These are phyloP conservation scores for Darevskia nairensis DNA, from an alignment of 2,797 vertebrate species.

Conservation along the genomic window DNA sequence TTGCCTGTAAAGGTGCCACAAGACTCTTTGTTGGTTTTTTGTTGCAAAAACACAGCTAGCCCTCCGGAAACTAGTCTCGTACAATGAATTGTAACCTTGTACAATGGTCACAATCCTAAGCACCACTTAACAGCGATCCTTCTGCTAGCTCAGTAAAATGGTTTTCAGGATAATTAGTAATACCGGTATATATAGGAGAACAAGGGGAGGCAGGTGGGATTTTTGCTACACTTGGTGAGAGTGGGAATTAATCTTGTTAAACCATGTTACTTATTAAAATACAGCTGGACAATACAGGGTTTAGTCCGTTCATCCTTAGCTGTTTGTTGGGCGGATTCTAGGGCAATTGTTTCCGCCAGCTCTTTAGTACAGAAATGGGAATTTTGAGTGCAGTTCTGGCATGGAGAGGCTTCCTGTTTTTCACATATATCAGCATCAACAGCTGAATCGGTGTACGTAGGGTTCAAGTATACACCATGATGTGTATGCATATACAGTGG, in stretches of 20 bases:
- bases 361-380: neutral
- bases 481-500: neutral
- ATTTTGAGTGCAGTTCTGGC: neutral
- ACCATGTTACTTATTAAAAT: neutral
- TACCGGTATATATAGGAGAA: neutral
- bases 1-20: no score
- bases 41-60: no score
- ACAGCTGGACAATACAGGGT: no score
- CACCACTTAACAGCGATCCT: neutral
- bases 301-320: neutral
- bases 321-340: neutral
- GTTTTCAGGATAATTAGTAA: neutral
- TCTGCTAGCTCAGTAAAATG: neutral
- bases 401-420: neutral
- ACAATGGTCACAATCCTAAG: neutral
- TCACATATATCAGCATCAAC: neutral
- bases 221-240: neutral
- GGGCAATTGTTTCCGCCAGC: neutral
- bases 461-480: neutral
- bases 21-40: no score
- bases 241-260: neutral
- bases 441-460: neutral
- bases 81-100: neutral
- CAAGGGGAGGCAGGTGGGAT: no score
- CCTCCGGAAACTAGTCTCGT: no score